Evolutionary conservation across 2,888 invertebrate genomes (phyloP).

Genomic region (Lasioglossum villosulum): DNA sequence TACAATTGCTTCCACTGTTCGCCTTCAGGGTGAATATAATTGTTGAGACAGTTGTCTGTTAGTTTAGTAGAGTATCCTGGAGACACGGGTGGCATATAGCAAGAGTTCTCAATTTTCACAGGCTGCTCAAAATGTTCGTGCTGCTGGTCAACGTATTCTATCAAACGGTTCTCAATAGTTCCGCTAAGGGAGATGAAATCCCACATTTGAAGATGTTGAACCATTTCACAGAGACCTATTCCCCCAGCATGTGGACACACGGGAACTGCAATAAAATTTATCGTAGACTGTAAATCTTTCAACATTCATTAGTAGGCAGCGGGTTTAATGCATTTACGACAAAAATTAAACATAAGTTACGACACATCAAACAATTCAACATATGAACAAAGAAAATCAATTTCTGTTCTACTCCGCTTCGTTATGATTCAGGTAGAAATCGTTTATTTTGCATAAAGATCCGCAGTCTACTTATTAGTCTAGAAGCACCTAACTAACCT

Average conservation of each 20-base stretch:
- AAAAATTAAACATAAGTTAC: too few relatives aligned
- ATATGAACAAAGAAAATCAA: too few relatives aligned
- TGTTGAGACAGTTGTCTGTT: conserved; percentile 88
- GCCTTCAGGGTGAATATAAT: conserved; percentile 92
- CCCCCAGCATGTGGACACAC: conserved; percentile 98
- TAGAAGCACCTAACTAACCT: conserved; percentile 85
- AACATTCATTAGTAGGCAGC: not conserved
- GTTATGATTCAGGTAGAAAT: too few relatives aligned
- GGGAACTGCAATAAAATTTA: conserved; percentile 88
- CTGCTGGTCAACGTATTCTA: conserved; percentile 96
- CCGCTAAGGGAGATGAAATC: conserved; percentile 92
- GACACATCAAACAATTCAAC: too few relatives aligned
- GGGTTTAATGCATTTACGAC: too few relatives aligned
- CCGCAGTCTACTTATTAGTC: not conserved
- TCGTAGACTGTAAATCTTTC: not conserved
- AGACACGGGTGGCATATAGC: conserved; percentile 91
- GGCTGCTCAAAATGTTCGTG: conserved; percentile 95
- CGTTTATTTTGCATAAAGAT: too few relatives aligned
- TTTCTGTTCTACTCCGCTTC: too few relatives aligned
- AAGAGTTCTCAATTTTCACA: conserved; percentile 88
- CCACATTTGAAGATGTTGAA: conserved; percentile 96
- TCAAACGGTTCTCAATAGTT: conserved; percentile 89
- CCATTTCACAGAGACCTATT: conserved; percentile 96
- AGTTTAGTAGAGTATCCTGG: conserved; percentile 95
- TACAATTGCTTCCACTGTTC: conserved; percentile 90